Evolutionary conservation across 2,113 vertebrate genomes (phyloP).

Genomic region (Thamnophis sirtalis): DNA sequence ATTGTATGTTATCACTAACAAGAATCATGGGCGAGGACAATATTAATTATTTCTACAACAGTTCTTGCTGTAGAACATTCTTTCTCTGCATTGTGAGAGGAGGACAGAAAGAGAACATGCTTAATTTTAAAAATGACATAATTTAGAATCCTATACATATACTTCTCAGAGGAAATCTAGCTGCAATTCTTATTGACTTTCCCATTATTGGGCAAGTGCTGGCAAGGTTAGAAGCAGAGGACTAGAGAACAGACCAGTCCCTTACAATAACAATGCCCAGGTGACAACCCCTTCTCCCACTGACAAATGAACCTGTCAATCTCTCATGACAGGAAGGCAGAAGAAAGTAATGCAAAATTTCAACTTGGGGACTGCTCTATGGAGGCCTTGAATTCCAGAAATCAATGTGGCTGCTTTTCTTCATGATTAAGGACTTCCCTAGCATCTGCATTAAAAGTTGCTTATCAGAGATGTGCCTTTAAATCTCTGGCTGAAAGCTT

Average conservation of each 20-base stretch:
- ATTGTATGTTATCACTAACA: background rate
- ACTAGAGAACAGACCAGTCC: background rate
- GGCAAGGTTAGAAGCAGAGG: background rate
- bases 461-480: background rate
- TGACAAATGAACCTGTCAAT: background rate
- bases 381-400: background rate
- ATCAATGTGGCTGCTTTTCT: background rate
- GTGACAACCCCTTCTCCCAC: background rate
- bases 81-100: background rate
- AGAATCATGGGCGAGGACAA: background rate
- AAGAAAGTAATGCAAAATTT: background rate
- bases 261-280: background rate
- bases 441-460: background rate
- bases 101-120: too few relatives aligned
- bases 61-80: background rate
- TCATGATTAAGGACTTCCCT: background rate
- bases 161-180: background rate
- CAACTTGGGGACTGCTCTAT: background rate
- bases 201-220: background rate
- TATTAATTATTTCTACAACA: background rate
- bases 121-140: background rate
- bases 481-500: background rate
- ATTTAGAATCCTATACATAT: background rate
- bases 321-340: background rate
- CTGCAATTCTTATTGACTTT: background rate